phyloP scores from a whole-genome alignment of 2,888 invertebrate genomes.

The Drosophila parthenogenetica region DNA sequence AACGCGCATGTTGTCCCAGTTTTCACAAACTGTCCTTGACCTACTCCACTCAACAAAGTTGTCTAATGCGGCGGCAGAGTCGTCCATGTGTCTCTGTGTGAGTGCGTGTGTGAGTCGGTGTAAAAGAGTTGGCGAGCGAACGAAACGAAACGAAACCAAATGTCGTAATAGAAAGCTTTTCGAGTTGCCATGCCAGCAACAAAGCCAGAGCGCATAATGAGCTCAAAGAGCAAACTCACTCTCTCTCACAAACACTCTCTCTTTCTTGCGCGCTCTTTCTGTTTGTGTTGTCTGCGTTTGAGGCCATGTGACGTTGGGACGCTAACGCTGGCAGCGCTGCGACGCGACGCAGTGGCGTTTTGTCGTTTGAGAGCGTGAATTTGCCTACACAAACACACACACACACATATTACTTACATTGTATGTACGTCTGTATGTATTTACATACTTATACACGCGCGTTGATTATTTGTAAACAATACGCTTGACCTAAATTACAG shows the following conservation, averaged over 20 bases:
- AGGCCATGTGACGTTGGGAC: conserved; percentile 35
- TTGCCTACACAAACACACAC: conserved; percentile 12
- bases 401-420: not conserved
- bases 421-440: conserved; percentile 16
- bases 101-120: conserved; percentile 21
- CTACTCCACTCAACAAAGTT: conserved; percentile 84
- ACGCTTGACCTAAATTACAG: conserved; percentile 84
- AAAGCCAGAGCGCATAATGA: conserved; percentile 52
- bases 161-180: conserved; percentile 80
- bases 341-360: conserved; percentile 2
- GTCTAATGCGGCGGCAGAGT: conserved; percentile 68
- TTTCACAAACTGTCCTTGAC: conserved; percentile 85
- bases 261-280: not conserved
- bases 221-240: conserved; percentile 33
- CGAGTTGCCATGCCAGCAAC: conserved; percentile 62
- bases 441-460: conserved; percentile 49
- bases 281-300: conserved; percentile 18
- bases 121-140: conserved; percentile 54
- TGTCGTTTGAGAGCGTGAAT: conserved; percentile 47
- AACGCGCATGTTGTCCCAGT: conserved; percentile 82
- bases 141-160: conserved; percentile 46
- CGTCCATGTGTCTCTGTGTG: conserved; percentile 37
- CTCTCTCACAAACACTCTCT: not conserved
- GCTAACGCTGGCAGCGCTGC: conserved; percentile 12
- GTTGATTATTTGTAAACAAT: conserved; percentile 84